Percentiles rank a stretch among this genome's conserved stretches.
phyloP scores from a whole-genome alignment of 2,113 vertebrate species.

The Cochlearius cochlearius region DNA sequence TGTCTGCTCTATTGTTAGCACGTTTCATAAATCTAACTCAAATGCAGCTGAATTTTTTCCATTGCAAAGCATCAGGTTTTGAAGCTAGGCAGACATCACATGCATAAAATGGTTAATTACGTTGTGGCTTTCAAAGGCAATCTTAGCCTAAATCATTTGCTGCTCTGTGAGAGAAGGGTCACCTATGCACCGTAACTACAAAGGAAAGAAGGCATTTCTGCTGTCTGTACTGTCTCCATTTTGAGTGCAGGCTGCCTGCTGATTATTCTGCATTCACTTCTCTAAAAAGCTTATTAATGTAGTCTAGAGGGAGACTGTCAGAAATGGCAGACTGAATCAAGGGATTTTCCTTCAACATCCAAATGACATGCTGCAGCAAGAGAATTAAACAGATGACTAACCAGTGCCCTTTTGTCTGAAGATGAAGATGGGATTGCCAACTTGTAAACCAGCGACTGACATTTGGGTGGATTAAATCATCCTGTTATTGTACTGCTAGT shows the following conservation, averaged over 20 bases:
- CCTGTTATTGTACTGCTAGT: constrained; percentile 69
- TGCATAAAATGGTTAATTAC: constrained; percentile 36
- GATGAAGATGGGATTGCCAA: constrained; percentile 79
- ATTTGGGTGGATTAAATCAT: constrained; percentile 82
- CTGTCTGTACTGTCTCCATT: constrained; percentile 67
- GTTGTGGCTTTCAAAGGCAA: constrained; percentile 57
- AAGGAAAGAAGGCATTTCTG: constrained; percentile 55
- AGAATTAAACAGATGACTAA: constrained; percentile 86
- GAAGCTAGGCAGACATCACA: neutral
- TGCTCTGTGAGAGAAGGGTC: constrained; percentile 44
- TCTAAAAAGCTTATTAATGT: constrained; percentile 82
- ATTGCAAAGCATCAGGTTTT: constrained; percentile 2
- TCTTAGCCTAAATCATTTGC: constrained; percentile 28
- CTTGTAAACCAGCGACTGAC: constrained; percentile 77
- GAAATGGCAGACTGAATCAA: constrained; percentile 82
- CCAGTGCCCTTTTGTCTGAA: constrained; percentile 81
- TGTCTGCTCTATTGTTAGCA: constrained; percentile 48
- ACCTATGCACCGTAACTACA: constrained; percentile 34
- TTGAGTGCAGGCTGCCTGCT: constrained; percentile 69
- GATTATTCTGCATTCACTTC: constrained; percentile 76
- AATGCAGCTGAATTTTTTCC: constrained; percentile 1
- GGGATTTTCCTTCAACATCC: constrained; percentile 81
- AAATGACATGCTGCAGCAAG: constrained; percentile 78
- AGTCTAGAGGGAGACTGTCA: constrained; percentile 82
- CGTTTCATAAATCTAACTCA: constrained; percentile 68